Conservation (phyloP, 2,113 vertebrate species). For the Plotosus lineatus region DNA sequence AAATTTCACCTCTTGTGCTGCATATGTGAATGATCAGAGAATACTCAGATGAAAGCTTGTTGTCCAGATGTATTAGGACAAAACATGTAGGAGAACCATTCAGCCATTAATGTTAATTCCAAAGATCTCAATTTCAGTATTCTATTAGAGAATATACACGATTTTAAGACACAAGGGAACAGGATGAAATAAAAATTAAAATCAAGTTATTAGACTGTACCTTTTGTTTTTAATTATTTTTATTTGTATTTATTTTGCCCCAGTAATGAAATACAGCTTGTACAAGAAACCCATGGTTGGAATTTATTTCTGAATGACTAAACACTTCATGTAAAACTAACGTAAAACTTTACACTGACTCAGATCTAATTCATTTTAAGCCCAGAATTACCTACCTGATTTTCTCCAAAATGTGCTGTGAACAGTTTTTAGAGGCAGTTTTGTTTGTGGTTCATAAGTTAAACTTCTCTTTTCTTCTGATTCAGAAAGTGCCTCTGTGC, state of each 20-base stretch:
- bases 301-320: neutral
- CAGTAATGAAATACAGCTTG: neutral
- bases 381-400: constrained; percentile 59
- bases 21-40: neutral
- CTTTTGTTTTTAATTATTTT: too few relatives aligned
- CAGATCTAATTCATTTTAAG: constrained; percentile 20
- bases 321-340: neutral
- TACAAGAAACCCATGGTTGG: neutral
- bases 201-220: neutral
- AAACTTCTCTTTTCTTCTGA: constrained; percentile 47
- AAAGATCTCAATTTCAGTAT: neutral
- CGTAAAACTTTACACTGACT: too few relatives aligned
- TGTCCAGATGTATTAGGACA: neutral
- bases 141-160: neutral
- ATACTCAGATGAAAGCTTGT: neutral
- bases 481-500: constrained; percentile 62
- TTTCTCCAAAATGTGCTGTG: constrained; percentile 12
- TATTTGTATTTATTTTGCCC: too few relatives aligned
- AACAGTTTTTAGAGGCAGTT: constrained; percentile 15
- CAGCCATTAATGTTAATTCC: neutral
- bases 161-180: neutral
- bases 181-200: neutral
- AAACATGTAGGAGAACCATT: neutral
- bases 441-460: constrained; percentile 7
- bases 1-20: neutral